A percentile compares a stretch with the other conserved stretches of the same genome.
Evolutionary conservation across 2,113 vertebrate genomes (phyloP).

Genomic region (Pardalotus punctatus): DNA sequence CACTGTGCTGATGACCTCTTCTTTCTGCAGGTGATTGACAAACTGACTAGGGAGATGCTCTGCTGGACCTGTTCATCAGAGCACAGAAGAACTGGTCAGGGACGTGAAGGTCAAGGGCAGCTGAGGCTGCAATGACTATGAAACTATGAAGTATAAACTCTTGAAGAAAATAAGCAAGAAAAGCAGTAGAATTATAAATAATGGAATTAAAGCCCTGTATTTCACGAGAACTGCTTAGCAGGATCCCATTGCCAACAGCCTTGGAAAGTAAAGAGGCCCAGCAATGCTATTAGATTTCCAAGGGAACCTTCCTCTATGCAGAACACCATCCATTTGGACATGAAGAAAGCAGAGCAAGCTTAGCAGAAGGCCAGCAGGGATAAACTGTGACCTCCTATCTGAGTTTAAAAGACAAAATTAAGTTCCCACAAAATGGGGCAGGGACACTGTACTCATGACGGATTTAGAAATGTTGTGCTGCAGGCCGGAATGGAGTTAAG

Average conservation of each 20-base stretch:
- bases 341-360: not conserved
- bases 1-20: not conserved
- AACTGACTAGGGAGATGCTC: not conserved
- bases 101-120: not conserved
- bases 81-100: not conserved
- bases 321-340: not conserved
- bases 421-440: not conserved
- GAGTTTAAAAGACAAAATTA: not conserved
- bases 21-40: not conserved
- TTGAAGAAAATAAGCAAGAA: not conserved
- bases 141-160: not conserved
- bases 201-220: not conserved
- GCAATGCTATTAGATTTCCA: not conserved
- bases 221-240: not conserved
- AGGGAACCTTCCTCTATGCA: not conserved
- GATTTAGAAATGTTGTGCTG: not conserved
- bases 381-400: not conserved
- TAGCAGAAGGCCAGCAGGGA: not conserved
- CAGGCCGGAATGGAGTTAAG: not conserved
- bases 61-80: not conserved
- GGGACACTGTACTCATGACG: not conserved
- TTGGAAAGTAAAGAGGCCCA: not conserved
- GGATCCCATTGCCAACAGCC: not conserved
- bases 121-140: not conserved
- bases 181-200: not conserved